phyloP scores from a whole-genome alignment of 2,888 invertebrate species.

The Patella depressa region DNA sequence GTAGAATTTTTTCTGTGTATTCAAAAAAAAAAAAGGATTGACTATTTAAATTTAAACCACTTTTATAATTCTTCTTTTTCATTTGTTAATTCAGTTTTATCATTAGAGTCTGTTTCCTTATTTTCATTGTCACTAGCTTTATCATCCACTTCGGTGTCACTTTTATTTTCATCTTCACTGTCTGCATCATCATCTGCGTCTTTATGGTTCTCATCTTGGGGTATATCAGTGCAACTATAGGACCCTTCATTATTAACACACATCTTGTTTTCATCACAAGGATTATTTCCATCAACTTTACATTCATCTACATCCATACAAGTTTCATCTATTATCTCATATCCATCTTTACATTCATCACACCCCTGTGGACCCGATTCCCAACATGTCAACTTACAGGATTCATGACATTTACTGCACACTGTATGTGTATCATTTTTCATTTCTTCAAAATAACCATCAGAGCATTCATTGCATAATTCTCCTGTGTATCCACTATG shows the following conservation, averaged over 20 bases:
- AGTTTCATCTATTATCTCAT: constrained; percentile 79
- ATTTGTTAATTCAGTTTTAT: neutral
- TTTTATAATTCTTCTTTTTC: constrained; percentile 12
- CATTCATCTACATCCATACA: constrained; percentile 91
- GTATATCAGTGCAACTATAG: constrained; percentile 76
- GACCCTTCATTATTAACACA: constrained; percentile 92
- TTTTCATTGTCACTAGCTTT: neutral
- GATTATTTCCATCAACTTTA: constrained; percentile 73
- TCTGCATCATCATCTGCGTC: neutral
- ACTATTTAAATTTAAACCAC: neutral
- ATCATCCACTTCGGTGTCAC: neutral
- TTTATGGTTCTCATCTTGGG: neutral
- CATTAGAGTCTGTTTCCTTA: neutral
- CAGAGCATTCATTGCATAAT: constrained; percentile 83
- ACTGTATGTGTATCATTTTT: constrained; percentile 70
- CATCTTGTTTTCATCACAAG: constrained; percentile 80
- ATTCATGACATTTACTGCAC: constrained; percentile 82
- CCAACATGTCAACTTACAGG: constrained; percentile 84
- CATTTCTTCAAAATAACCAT: constrained; percentile 75
- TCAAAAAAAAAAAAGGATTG: neutral
- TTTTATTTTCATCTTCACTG: neutral
- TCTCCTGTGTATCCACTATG: constrained; percentile 85
- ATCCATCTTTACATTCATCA: constrained; percentile 80
- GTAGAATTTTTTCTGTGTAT: too few relatives aligned
- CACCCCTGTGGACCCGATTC: constrained; percentile 78